Conservation (phyloP, 2,113 vertebrate species). For the Dascyllus trimaculatus region DNA sequence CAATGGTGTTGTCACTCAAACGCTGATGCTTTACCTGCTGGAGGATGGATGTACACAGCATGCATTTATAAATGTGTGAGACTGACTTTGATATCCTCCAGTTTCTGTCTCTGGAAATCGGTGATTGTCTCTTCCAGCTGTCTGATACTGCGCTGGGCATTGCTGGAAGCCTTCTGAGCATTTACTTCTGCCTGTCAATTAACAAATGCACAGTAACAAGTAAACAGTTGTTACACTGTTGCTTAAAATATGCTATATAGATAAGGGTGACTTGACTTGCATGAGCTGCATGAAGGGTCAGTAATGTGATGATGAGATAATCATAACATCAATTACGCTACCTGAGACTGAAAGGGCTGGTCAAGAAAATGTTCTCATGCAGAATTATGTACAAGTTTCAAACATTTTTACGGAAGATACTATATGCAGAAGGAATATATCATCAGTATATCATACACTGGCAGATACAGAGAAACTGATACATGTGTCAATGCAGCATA, state of each 20-base stretch:
- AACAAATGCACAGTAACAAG: neutral
- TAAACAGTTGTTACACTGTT: too few relatives aligned
- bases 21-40: neutral
- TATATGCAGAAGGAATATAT: too few relatives aligned
- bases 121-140: conserved; percentile 85
- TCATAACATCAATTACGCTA: conserved; percentile 57
- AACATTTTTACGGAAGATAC: neutral
- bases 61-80: neutral
- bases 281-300: neutral
- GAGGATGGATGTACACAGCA: too few relatives aligned
- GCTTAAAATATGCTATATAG: too few relatives aligned
- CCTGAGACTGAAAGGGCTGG: conserved; percentile 85
- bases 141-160: conserved; percentile 78
- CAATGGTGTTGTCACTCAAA: neutral
- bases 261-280: too few relatives aligned
- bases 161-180: conserved; percentile 84
- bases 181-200: conserved; percentile 84
- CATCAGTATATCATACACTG: too few relatives aligned
- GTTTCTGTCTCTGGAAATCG: conserved; percentile 87
- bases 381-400: neutral
- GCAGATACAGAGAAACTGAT: too few relatives aligned
- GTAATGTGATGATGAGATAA: neutral
- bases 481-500: too few relatives aligned
- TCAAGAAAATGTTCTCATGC: conserved; percentile 78
- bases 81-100: conserved; percentile 86